phyloP scores from a whole-genome alignment of 2,797 vertebrate species.

The Melanogrammus aeglefinus region DNA sequence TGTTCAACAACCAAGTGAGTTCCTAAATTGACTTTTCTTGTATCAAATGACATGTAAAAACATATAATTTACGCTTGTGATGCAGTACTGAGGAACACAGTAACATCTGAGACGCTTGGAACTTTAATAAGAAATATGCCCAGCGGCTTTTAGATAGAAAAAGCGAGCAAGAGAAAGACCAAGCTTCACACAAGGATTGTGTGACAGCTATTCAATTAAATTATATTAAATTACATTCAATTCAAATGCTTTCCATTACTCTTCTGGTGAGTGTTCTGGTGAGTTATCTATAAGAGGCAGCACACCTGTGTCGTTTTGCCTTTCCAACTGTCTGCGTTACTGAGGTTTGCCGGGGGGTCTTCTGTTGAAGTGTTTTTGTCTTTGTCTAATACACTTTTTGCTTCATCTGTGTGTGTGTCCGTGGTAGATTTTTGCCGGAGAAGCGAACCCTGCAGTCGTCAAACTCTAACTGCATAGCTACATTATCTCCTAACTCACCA shows the following conservation, averaged over 20 bases:
- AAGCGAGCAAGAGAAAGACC: too few species aligned
- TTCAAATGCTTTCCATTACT: background rate
- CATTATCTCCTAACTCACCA: background rate
- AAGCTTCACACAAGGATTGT: background rate
- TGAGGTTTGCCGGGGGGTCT: background rate
- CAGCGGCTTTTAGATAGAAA: background rate
- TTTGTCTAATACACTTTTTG: background rate
- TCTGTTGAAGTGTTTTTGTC: background rate
- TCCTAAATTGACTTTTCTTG: background rate
- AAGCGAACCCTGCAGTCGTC: background rate
- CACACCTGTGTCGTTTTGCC: background rate
- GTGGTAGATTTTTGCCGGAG: background rate
- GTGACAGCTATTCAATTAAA: background rate
- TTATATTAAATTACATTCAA: background rate
- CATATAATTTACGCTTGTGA: background rate
- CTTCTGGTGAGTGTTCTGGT: background rate
- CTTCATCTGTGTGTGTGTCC: background rate
- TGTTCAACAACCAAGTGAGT: background rate
- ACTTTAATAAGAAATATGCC: background rate
- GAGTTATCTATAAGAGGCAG: background rate
- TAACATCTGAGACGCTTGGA: too few species aligned
- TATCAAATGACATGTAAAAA: background rate
- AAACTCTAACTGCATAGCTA: background rate
- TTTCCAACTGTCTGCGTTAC: background rate
- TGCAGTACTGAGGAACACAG: background rate